Evolutionary conservation across 2,797 vertebrate species (phyloP), one percentile per base, ranked within the genome.

Genomic region (Sciurus carolinensis): DNA sequence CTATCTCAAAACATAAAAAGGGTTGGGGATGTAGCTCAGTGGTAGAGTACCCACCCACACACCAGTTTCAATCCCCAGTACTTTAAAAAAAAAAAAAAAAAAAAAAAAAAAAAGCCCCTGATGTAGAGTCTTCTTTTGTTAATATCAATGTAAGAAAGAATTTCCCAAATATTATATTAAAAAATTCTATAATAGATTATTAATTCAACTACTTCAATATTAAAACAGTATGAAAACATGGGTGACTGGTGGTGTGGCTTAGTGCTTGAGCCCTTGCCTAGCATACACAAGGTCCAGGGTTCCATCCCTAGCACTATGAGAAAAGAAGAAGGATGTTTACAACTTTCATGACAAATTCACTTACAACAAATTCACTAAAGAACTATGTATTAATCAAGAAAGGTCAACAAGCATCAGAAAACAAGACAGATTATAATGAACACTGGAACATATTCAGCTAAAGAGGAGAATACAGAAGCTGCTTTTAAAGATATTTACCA

Each of bases 181-280:
- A 64, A 87, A 79, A 54, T 36, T 11, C 0, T 76, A 72, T 83
- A 64, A 86, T 28, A 86, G 2, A 44, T 69, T 62, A 52, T 28
- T 76, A 44, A 64, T 39, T 82, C 59, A 83, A 54, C 62, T 77
- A 82, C 44, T 77, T 75, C 75, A 30, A 14, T 85, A 39, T 42
- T 89, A 75, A 69, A 87, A 75, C 39, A 83, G 39, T 59, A 72
- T 83, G 81, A 92, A 93, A 86, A n/a, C 59, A 62, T 44, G 17
- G 28, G 42, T 81, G 52, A 57, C 54, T 57, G 54, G 54, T 57
- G 17, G n/a, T 36, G 18, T 18, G 7, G 28, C 64, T 67, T 33
- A 33, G 64, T n/a, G 64, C 5, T 33, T 33, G 64, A 67, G 64
- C 28, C 28, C 30, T 67, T 33, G 28, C 64, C 64, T 67, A 67